Conservation (phyloP, 2,113 vertebrate genomes). For the Cavia porcellus region DNA sequence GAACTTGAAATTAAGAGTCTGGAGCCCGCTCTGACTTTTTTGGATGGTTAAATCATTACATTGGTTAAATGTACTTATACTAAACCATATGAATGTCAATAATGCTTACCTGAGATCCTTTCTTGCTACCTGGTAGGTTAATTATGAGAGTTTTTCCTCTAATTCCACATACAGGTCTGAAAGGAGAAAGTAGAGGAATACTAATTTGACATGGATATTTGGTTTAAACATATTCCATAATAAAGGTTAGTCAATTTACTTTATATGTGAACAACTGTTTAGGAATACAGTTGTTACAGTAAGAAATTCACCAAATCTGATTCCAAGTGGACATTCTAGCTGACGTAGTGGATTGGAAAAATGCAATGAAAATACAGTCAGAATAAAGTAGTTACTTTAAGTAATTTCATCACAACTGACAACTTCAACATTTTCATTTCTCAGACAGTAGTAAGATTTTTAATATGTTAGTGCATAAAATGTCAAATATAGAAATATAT, state of each 20-base stretch:
- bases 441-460: conserved; percentile 48
- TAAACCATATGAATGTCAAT: conserved; percentile 52
- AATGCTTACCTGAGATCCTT: conserved; percentile 97
- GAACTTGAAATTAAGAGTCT: conserved; percentile 2
- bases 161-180: conserved; percentile 98
- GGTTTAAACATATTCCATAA: conserved; percentile 69
- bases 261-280: conserved; percentile 31
- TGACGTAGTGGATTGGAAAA: background rate
- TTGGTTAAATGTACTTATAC: background rate
- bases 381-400: conserved; percentile 53
- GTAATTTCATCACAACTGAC: background rate
- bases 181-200: conserved; percentile 81
- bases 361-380: conserved; percentile 38
- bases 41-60: background rate
- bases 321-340: conserved; percentile 9
- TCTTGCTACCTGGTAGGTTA: conserved; percentile 99
- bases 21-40: background rate
- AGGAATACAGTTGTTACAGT: conserved; percentile 31
- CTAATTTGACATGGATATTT: conserved; percentile 39
- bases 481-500: background rate
- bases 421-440: conserved; percentile 24
- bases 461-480: background rate
- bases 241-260: conserved; percentile 56
- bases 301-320: conserved; percentile 22
- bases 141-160: conserved; percentile 99